phyloP scores from a whole-genome alignment of 2,888 invertebrate genomes.

The Endotricha flammealis region DNA sequence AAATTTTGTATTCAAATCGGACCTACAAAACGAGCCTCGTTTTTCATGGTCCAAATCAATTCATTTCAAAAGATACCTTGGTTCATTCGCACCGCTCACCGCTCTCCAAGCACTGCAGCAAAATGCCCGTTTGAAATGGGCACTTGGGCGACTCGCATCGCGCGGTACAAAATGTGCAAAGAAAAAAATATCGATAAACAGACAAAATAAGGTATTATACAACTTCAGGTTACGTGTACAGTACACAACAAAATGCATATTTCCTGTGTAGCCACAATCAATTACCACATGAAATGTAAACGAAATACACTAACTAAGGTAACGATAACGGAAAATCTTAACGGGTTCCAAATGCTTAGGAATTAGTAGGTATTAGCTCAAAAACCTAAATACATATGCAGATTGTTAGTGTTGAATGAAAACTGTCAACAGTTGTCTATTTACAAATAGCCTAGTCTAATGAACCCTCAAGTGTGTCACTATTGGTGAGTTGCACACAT shows the following conservation, averaged over 20 bases:
- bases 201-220: background rate
- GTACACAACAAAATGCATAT: background rate
- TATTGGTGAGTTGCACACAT: no score
- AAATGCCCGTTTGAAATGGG: no score
- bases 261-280: background rate
- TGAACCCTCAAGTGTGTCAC: background rate
- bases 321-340: background rate
- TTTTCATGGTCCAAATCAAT: no score
- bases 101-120: no score
- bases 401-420: background rate
- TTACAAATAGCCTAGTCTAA: background rate
- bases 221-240: background rate
- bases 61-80: no score
- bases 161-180: no score
- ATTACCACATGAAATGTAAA: background rate
- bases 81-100: no score
- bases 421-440: background rate
- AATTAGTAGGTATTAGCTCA: background rate
- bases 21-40: no score
- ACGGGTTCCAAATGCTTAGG: background rate
- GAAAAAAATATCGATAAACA: no score
- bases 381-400: background rate
- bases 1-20: no score
- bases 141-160: no score
- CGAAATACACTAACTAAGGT: background rate